phyloP scores from a whole-genome alignment of 2,113 vertebrate species.

The Hydrochoerus hydrochaeris region DNA sequence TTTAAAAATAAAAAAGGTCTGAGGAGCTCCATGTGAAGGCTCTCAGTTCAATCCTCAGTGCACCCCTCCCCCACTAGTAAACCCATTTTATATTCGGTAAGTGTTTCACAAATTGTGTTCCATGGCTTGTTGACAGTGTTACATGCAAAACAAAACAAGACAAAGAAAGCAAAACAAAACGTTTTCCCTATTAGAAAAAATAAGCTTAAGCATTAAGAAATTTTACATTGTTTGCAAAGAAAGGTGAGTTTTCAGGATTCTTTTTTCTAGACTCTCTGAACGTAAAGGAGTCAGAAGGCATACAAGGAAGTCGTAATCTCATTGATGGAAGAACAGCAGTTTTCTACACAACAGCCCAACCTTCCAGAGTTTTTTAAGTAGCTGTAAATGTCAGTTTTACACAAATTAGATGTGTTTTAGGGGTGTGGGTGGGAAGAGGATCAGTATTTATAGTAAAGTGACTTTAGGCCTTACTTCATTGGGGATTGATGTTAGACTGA shows the following conservation, averaged over 20 bases:
- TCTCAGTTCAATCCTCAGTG: background rate
- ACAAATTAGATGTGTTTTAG: background rate
- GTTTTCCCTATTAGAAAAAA: background rate
- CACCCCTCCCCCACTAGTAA: background rate
- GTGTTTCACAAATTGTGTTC: background rate
- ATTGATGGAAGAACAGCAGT: background rate
- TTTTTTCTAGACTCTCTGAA: background rate
- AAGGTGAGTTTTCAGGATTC: background rate
- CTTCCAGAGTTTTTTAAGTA: background rate
- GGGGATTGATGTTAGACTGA: background rate
- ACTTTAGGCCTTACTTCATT: background rate
- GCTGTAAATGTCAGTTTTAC: background rate
- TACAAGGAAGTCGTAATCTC: background rate
- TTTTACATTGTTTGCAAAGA: slow-evolving; percentile 25
- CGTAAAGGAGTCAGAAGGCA: background rate
- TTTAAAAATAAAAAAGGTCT: background rate
- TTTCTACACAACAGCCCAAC: slow-evolving; percentile 8
- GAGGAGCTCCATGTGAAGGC: background rate
- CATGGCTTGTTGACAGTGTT: background rate
- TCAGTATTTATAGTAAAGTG: background rate
- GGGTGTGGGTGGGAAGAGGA: background rate
- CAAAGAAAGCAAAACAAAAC: background rate
- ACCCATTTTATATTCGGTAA: background rate
- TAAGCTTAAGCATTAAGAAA: background rate
- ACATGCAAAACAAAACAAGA: background rate